Evolutionary conservation across 2,113 vertebrate genomes (phyloP), one percentile per base, ranked within the genome.

Genomic region (Cyprichromis sp.): DNA sequence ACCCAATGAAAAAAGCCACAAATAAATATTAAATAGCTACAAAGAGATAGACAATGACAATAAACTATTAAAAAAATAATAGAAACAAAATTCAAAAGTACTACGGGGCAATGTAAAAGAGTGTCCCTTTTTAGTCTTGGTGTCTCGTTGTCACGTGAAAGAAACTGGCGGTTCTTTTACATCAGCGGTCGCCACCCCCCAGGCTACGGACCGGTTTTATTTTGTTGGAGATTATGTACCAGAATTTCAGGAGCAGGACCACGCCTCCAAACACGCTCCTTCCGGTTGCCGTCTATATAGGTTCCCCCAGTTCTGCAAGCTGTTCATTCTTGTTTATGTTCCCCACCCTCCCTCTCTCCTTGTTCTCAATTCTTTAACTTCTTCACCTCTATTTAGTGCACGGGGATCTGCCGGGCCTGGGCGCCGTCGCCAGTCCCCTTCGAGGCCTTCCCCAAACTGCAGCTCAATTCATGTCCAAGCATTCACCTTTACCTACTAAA

Each of bases 341-440:
- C 55, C 26, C 24, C 13, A 59, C 0, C 24, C 24, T 29, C 55
- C 0, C 55, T 2, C 2, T 29, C 21, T 26, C 54, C 7, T 57
- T 57, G 54, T 26, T 26, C 54, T 55, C 54, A 55, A 5, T 57
- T 57, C 54, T 57, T 57, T 26, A 57, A 57, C 54, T 57, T 26
- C 54, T 57, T 57, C 54, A 26, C 12, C 7, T 57, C 21, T 26
- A 26, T 55, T 26, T 26, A 57, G 54, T 57, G 54, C 54, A 26
- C 3, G 12, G 8, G 55, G 26, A 59, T 0, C 55, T 59, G 55
- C 55, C 0, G 0, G 13, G 0, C 24, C 13, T 3, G 1, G 55
- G 55, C 7, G 4, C 55, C 0, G 1, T 57, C 0, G 3, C 55
- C 55, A 29, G 55, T 59, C 55, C 13, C 7, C 55, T 59, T 29